Conservation (phyloP, 1,140 invertebrate species). For the Nephotettix cincticeps region DNA sequence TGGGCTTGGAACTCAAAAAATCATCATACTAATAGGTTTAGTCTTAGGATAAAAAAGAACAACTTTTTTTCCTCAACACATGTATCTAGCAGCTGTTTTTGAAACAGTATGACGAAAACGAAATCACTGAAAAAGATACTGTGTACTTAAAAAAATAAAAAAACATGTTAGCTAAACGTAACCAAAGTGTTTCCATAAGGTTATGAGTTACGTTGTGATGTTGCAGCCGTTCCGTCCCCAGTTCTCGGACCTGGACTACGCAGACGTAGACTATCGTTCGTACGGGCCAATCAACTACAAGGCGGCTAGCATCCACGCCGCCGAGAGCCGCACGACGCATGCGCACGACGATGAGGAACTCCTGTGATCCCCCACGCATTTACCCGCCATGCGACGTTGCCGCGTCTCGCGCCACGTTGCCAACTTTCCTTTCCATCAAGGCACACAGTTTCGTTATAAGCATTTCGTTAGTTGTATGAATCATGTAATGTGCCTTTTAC, state of each 20-base stretch:
- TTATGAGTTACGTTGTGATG: no score
- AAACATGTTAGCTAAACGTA: no score
- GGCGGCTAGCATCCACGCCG: constrained; percentile 66
- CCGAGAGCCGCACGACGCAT: constrained; percentile 28
- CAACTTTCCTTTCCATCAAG: background rate
- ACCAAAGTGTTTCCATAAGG: no score
- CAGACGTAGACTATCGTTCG: constrained; percentile 82
- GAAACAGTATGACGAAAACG: no score
- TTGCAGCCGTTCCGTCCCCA: constrained; percentile 66
- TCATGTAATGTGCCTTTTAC: background rate
- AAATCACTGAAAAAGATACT: no score
- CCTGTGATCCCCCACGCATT: constrained; percentile 35
- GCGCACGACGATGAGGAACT: constrained; percentile 30
- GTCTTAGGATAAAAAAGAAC: no score
- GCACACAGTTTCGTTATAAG: background rate
- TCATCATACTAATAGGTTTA: no score
- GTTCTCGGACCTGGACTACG: constrained; percentile 78
- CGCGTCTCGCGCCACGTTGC: background rate
- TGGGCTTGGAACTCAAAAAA: no score
- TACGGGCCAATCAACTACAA: constrained; percentile 92
- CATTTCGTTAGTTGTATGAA: constrained; percentile 5
- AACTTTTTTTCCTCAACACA: no score
- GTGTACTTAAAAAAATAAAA: no score
- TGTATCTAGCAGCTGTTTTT: no score
- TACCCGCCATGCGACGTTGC: background rate